Conservation (phyloP, 2,113 vertebrate species). For the Pterophyllum scalare region DNA sequence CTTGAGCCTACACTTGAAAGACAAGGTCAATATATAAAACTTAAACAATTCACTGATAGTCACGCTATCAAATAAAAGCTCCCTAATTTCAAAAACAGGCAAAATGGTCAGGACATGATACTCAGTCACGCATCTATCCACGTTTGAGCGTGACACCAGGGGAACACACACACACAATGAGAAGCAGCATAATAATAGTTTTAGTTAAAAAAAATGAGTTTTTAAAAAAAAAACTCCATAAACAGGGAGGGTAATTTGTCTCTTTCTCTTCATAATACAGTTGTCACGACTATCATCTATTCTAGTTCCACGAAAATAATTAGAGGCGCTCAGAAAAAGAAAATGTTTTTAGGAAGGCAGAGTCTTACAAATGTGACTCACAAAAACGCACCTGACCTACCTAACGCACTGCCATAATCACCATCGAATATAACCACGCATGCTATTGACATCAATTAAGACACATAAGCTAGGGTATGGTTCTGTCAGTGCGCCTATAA, state of each 20-base stretch:
- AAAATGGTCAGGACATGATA: neutral
- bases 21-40: conserved; percentile 1
- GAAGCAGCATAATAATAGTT: neutral
- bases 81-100: neutral
- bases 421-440: neutral
- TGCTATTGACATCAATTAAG: conserved; percentile 12
- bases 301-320: conserved; percentile 25
- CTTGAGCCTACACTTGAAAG: neutral
- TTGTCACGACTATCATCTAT: conserved; percentile 37
- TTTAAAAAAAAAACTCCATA: neutral
- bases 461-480: neutral
- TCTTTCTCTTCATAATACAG: conserved; percentile 13
- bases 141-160: neutral
- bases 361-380: conserved; percentile 28
- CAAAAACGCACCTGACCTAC: neutral
- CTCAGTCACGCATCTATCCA: neutral
- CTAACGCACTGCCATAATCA: conserved; percentile 11
- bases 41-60: neutral
- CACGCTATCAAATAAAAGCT: neutral
- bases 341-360: neutral
- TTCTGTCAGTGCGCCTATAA: neutral
- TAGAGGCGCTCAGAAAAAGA: conserved; percentile 7
- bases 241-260: conserved; percentile 20
- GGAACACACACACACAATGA: neutral
- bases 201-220: neutral